Evolutionary conservation across 2,888 invertebrate species (phyloP).

Genomic region (Cheilosia variabilis): DNA sequence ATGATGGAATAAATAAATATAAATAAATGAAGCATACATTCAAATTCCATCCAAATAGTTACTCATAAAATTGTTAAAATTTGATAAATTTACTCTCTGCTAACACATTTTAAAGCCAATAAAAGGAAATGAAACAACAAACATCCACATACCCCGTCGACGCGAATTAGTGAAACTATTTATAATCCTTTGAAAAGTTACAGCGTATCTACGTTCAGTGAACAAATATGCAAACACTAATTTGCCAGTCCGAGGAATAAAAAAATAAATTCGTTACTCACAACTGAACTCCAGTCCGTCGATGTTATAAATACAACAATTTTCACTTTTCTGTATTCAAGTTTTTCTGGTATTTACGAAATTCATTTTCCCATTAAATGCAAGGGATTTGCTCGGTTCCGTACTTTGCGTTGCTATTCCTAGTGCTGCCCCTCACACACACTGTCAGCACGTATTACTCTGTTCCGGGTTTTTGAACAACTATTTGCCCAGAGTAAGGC

Average conservation of each 20-base stretch:
- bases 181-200: background rate
- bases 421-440: background rate
- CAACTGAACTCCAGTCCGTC: background rate
- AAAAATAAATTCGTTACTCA: background rate
- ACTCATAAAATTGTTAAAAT: too few species aligned
- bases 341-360: slow-evolving; percentile 33
- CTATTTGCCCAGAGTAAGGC: slow-evolving; percentile 36
- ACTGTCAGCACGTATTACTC: background rate
- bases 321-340: slow-evolving; percentile 15
- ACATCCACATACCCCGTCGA: background rate
- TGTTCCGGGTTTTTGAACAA: slow-evolving; percentile 23
- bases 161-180: background rate
- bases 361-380: slow-evolving; percentile 51
- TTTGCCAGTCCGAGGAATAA: background rate
- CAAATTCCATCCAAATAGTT: too few species aligned
- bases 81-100: too few species aligned
- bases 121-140: background rate
- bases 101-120: background rate
- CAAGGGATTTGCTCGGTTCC: slow-evolving; percentile 11
- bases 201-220: background rate
- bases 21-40: too few species aligned
- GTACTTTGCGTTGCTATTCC: background rate
- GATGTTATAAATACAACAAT: slow-evolving; percentile 8
- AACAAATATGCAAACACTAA: slow-evolving; percentile 9
- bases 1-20: too few species aligned